A percentile compares a stretch with the other conserved stretches of the same genome.
Evolutionary conservation across 2,113 vertebrate species (phyloP).

Genomic region (Hassar affinis): DNA sequence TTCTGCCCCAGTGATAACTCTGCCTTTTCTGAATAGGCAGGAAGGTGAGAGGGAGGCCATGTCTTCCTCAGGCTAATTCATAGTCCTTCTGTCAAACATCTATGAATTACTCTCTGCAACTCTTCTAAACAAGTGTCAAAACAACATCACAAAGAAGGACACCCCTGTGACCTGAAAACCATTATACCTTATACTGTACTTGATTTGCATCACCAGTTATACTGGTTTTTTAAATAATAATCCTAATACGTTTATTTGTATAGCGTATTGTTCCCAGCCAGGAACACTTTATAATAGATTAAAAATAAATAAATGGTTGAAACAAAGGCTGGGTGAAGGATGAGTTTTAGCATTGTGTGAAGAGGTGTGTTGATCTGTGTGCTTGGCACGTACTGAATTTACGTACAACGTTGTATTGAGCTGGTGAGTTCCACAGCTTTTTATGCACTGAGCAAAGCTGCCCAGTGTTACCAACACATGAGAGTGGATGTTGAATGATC

Average conservation of each 20-base stretch:
- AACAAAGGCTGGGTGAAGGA: too few relatives aligned
- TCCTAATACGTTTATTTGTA: neutral
- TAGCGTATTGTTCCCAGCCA: neutral
- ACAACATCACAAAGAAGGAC: conserved; percentile 34
- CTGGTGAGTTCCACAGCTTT: neutral
- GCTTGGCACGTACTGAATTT: neutral
- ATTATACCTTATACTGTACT: neutral
- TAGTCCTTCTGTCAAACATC: conserved; percentile 43
- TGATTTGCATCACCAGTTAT: neutral
- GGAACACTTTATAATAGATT: too few relatives aligned
- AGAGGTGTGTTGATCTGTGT: neutral
- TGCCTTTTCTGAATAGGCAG: conserved; percentile 50
- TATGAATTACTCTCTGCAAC: conserved; percentile 46
- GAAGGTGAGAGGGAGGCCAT: conserved; percentile 57
- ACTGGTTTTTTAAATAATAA: neutral
- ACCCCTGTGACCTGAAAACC: conserved; percentile 8
- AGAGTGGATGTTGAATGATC: neutral
- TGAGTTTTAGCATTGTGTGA: neutral
- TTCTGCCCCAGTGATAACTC: conserved; percentile 45
- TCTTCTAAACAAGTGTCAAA: conserved; percentile 48
- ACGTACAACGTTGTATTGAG: neutral
- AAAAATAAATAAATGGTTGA: neutral
- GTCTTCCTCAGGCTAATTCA: conserved; percentile 43
- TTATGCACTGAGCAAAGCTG: neutral
- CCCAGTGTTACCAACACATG: neutral